Evolutionary conservation across 2,113 vertebrate genomes (phyloP), one percentile per base, ranked within the genome.

Genomic region (Sebastes schlegelii): DNA sequence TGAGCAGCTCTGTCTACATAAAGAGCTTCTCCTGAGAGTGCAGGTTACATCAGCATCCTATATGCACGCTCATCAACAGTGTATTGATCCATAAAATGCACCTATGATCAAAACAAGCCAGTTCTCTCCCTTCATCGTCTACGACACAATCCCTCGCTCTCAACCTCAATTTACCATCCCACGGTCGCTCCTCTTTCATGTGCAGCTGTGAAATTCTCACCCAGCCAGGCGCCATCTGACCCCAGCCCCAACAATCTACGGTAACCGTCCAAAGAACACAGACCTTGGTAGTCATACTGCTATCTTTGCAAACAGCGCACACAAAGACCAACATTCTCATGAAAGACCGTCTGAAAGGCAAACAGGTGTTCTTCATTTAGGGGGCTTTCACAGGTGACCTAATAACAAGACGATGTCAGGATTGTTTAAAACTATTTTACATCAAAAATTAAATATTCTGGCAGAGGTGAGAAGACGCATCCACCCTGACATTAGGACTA

Each of bases 121-220:
- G 74, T 66, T 60, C 8, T 43, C 49, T 34, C 73, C 46, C 65
- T 76, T 81, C 69, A 80, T 88, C 58, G 34, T 54, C 45, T 34
- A 34, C 34, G 40, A 10, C 67, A 23, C 74, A 67, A 78, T 49
- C 67, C 61, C 21, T 46, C 45, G 4, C 58, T 71, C 74, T n/a
- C 73, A 54, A 77, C 55, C 65, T 67, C 52, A 40, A 64, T 68
- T 82, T 87, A 71, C 86, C 70, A 77, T 79, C 74, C 67, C 72
- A 84, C 86, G 10, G 85, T 84, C 79, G 52, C 80, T 75, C 40
- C 58, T 60, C 92, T 93, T 94, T 94, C 85, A 94, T 90, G 87
- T 93, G 91, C 94, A 94, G 92, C 90, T 92, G 93, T 89, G 91
- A 92, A 90, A 91, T 92, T 94, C 90, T 88, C 91, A 94, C 83